Evolutionary conservation across 1,140 invertebrate genomes (phyloP), one percentile per base, ranked within the genome.

Genomic region (Oppia nitens): DNA sequence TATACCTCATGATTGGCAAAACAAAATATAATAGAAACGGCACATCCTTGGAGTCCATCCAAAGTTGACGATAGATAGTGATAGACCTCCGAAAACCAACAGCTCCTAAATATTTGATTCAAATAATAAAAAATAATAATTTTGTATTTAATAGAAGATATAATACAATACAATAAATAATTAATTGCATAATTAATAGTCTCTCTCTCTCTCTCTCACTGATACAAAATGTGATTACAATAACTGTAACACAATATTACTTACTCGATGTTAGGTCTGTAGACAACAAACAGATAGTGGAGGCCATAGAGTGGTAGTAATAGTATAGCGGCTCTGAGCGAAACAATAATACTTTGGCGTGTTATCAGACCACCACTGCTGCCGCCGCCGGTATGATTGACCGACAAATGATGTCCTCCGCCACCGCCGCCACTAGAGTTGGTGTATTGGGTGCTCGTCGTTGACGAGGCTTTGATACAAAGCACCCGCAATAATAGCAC

Each of bases 231-330:
- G 9, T 51, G 23, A 51, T 51, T 24, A 51, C 14, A 52, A n/a
- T n/a, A n/a, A n/a, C n/a, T n/a, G n/a, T n/a, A n/a, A n/a, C n/a
- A n/a, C n/a, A n/a, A n/a, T 21, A 60, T 51, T 40, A 6, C 61
- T 25, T 63, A 63, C 62, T 45, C 40, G 17, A 55, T 63, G n/a
- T 61, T 51, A 23, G 59, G 59, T 20, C 62, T 21, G 32, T 60
- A 60, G 29, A 63, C 59, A 55, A 63, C 51, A n/a, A 63, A 26
- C 17, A 63, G 47, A 55, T 57, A 63, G 49, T 63, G 59, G 2
- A 63, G 62, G n/a, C 62, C 62, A 52, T 63, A 63, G n/a, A 63
- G 40, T 11, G 62, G 62, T 24, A 63, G 27, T 21, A 63, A 47
- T 20, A 63, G 25, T 27, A 47, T 28, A 27, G 62, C 62, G 4